Base-by-base conservation (phyloP, 2,797 vertebrate species). In the Margarornis squamiger region DNA sequence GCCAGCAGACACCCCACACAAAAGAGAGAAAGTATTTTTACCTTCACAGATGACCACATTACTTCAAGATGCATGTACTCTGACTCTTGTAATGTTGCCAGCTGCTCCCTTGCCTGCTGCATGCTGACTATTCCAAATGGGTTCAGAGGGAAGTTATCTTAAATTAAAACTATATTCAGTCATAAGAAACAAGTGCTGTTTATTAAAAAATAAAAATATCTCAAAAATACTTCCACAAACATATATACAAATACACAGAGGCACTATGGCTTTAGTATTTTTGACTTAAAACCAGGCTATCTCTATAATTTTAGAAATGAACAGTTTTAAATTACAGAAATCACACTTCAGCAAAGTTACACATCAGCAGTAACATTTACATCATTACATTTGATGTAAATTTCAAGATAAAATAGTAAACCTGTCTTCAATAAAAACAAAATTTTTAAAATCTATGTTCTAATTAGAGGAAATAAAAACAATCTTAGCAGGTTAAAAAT, bases 181-280 rank as follows among this genome's bases (percentile, higher is more conserved):
- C 48, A 84, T 80, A 84, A 81, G 59, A 89, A 94, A 75, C 24
- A 93, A 87, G 24, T 36, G 20, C 12, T 43, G 26, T 91, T 94
- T 93, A 92, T 92, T 96, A 82, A 70, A 86, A 95, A 78, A 73
- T 38, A 88, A 86, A 89, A 89, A 45, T 8, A 80, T 36, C 38
- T 72, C 75, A 48, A 77, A 80, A 85, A 81, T 36, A 79, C 3
- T 49, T 93, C 74, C 75, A 92, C 12, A 92, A 9, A 15, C 24
- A 39, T 49, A 70, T 29, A 52, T 48, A 58, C 26, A 39, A 8
- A 39, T n/a, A 65, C 15, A 54, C 10, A 85, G 23, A 82, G 15
- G 61, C 10, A 34, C 16, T 36, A 57, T 17, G 43, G 48, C 45
- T 88, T 86, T 75, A 61, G 15, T 38, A 11, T 68, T 75, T 61